phyloP scores from a whole-genome alignment of 2,888 invertebrate genomes.

The Melanargia galathea region DNA sequence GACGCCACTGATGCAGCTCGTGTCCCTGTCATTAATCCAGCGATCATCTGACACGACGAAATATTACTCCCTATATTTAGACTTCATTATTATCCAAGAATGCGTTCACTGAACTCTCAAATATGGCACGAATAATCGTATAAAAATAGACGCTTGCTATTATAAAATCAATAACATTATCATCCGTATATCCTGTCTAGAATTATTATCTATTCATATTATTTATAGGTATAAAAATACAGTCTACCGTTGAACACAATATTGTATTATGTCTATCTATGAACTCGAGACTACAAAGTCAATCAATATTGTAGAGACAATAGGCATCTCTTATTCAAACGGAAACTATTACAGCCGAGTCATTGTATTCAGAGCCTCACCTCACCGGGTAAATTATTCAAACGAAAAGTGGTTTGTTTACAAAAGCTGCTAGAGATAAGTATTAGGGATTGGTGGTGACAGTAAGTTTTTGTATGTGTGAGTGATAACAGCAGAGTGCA shows the following conservation, averaged over 20 bases:
- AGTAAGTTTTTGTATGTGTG: constrained; percentile 55
- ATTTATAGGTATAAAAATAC: constrained; percentile 17
- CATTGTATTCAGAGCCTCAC: constrained; percentile 77
- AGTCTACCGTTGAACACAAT: constrained; percentile 21
- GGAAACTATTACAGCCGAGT: constrained; percentile 78
- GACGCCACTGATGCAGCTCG: constrained; percentile 61
- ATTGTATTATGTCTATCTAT: constrained; percentile 50
- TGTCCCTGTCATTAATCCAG: constrained; percentile 63
- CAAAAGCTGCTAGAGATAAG: constrained; percentile 67
- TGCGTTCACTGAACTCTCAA: constrained; percentile 63
- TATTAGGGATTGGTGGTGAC: constrained; percentile 63
- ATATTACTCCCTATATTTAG: constrained; percentile 68
- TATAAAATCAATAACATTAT: constrained; percentile 23
- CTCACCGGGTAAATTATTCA: constrained; percentile 75
- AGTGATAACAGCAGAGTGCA: constrained; percentile 53
- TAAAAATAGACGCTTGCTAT: constrained; percentile 34
- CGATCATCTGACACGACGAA: constrained; percentile 62
- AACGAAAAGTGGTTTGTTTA: constrained; percentile 78
- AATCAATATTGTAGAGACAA: constrained; percentile 80
- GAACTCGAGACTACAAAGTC: constrained; percentile 58
- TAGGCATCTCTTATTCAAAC: constrained; percentile 77
- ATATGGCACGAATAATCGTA: constrained; percentile 38
- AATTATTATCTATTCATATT: neutral
- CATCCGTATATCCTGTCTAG: constrained; percentile 13
- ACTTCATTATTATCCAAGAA: constrained; percentile 59